These are phyloP conservation scores for Eptesicus fuscus DNA, from an alignment of 2,113 vertebrate genomes.

Conservation along the genomic window DNA sequence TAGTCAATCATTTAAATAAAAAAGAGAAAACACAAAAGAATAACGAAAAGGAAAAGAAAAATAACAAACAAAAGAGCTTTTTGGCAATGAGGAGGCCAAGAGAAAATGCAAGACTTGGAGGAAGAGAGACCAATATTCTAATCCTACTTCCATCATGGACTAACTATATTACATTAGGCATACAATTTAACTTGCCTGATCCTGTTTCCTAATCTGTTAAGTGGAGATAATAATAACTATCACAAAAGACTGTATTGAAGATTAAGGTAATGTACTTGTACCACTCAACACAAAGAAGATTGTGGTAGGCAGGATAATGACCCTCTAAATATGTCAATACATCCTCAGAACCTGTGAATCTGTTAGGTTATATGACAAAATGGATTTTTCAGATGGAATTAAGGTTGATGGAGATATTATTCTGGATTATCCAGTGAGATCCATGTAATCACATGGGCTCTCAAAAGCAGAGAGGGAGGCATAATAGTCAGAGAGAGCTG, in stretches of 20 bases:
- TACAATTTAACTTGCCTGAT: not conserved
- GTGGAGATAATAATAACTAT: not conserved
- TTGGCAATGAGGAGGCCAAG: not conserved
- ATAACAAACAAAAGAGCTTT: not conserved
- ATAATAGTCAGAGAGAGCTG: not conserved
- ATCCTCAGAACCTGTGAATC: not conserved
- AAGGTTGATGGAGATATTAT: not conserved
- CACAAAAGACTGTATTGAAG: not conserved
- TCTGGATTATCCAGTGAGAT: not conserved
- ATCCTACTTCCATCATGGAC: not conserved
- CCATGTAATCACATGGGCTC: not conserved
- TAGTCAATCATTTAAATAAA: conserved; percentile 38
- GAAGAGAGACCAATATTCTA: not conserved
- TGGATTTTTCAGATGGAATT: not conserved
- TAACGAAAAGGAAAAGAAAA: not conserved
- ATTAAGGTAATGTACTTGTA: not conserved
- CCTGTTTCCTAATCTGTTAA: not conserved
- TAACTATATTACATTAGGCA: not conserved
- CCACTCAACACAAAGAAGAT: not conserved
- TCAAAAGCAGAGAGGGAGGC: not conserved
- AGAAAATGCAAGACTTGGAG: not conserved
- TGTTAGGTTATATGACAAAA: not conserved
- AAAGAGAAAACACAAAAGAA: not conserved
- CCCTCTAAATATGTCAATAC: not conserved
- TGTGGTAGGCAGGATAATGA: not conserved